Conservation (phyloP, 2,113 vertebrate species). For the Pitta sordida region DNA sequence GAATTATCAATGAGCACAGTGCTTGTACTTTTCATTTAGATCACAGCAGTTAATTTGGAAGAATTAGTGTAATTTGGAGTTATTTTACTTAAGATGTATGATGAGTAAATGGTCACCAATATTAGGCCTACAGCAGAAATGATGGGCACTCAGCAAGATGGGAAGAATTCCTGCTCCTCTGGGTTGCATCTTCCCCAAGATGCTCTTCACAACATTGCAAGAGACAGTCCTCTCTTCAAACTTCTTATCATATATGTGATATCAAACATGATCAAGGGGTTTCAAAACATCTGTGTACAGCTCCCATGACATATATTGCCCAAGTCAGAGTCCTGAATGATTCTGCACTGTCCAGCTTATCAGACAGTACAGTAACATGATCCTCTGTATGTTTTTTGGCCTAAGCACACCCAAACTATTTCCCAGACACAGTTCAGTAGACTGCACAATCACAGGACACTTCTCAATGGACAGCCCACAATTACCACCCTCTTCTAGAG, state of each 20-base stretch:
- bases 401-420: background rate
- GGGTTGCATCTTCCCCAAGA: background rate
- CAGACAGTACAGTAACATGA: rapidly evolving
- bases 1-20: background rate
- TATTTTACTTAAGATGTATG: background rate
- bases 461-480: background rate
- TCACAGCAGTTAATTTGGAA: background rate
- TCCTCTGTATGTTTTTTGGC: background rate
- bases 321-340: background rate
- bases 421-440: background rate
- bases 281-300: background rate
- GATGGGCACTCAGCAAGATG: background rate
- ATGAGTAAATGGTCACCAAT: background rate
- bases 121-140: background rate
- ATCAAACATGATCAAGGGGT: background rate
- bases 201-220: rapidly evolving
- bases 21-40: background rate
- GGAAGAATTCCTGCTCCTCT: background rate
- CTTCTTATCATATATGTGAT: background rate
- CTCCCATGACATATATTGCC: background rate
- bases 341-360: background rate
- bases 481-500: background rate
- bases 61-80: background rate
- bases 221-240: background rate
- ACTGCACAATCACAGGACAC: background rate